Base-by-base conservation (phyloP, 2,797 vertebrate species). In the Podarcis siculus region DNA sequence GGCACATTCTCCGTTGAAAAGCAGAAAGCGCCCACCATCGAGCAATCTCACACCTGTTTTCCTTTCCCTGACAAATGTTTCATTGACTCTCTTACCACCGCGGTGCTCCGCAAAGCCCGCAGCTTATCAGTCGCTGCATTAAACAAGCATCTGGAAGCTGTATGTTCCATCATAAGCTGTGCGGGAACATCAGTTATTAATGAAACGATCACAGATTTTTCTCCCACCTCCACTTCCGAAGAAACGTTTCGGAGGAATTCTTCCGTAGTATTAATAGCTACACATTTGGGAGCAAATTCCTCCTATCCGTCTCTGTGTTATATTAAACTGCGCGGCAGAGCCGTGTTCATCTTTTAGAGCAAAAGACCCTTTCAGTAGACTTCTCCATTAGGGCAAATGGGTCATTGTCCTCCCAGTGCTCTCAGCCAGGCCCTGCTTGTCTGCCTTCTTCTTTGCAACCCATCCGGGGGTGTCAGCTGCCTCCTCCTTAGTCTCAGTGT, bases 41-140 rank as follows among this genome's bases (percentile, higher is more conserved):
- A 89, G 91, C 89, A 89, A 90, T 87, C 90, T 95, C 94, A 90
- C 93, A 95, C 81, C 71, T 92, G 89, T 93, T 96, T 95, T 95
- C 92, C 93, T 93, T 95, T 92, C 92, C 79, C 89, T 92, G 95
- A 91, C 92, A 94, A 95, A 91, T 93, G 91, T 95, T 93, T 82
- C 2, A 0, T 80, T 91, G 87, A 91, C 72, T 85, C 4, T 32
- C 85, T 94, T 92, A 25, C 83, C 89, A 89, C 87, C 91, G 78
- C 67, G 91, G 71, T 0, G 0, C 61, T 89, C 84, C 81, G 82
- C 88, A 13, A 75, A 35, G 69, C 76, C 49, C 78, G 73, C 83
- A 87, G 39, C 82, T 93, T 86, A 30, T 1, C 81, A 85, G 90
- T 91, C 58, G 86, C 42, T 87, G 88, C 89, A 87, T 92, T 89